Evolutionary conservation across 2,888 invertebrate species (phyloP).

Genomic region (Eupithecia vulgata): DNA sequence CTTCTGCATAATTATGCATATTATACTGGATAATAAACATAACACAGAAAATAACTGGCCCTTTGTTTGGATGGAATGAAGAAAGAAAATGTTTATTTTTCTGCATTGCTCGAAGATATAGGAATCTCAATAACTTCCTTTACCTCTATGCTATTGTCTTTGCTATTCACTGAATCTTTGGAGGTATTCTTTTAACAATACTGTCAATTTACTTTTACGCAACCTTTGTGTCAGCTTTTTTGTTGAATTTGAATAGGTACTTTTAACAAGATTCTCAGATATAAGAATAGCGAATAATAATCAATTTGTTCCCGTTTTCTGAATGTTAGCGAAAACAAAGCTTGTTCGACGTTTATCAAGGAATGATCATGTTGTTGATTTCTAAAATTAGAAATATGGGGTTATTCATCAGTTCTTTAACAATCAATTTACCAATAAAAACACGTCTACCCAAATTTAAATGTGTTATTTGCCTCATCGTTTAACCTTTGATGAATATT

Average conservation of each 20-base stretch:
- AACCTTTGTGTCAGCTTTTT: not conserved
- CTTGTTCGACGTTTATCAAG: not conserved
- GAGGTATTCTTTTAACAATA: not conserved
- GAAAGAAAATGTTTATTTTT: not conserved
- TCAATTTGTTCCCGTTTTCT: conserved; percentile 1
- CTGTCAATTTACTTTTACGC: not conserved
- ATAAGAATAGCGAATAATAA: conserved; percentile 9
- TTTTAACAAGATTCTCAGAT: conserved; percentile 9
- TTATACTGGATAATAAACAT: too few relatives aligned
- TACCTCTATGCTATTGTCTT: not conserved
- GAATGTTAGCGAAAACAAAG: conserved; percentile 4
- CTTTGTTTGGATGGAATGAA: not conserved
- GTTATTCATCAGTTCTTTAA: not conserved
- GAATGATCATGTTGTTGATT: not conserved
- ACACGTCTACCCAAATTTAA: not conserved
- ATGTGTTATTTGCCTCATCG: not conserved
- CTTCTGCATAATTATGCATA: too few relatives aligned
- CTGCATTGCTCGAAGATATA: not conserved
- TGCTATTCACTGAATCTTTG: not conserved
- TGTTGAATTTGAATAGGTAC: not conserved
- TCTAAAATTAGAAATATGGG: not conserved
- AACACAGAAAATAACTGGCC: too few relatives aligned
- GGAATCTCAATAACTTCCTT: not conserved
- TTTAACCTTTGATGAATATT: not conserved
- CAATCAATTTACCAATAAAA: not conserved